Evolutionary conservation across 2,888 invertebrate species (phyloP).

Genomic region (Drosophila planitibia): DNA sequence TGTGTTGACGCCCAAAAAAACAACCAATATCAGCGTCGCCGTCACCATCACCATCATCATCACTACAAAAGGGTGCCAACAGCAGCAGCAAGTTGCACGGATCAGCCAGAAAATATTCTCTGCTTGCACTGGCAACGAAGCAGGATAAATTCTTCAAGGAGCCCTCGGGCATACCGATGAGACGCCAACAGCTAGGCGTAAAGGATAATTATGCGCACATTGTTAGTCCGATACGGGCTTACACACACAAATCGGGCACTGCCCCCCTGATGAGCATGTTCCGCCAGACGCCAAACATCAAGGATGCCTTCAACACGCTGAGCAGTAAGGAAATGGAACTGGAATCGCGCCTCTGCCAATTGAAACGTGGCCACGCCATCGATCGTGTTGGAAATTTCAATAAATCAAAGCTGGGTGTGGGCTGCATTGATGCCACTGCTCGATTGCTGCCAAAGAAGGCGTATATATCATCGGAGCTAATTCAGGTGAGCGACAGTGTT

Average conservation of each 20-base stretch:
- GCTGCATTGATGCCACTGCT: slow-evolving; percentile 37
- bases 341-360: slow-evolving; percentile 68
- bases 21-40: background rate
- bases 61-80: background rate
- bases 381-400: slow-evolving; percentile 14
- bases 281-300: slow-evolving; percentile 58
- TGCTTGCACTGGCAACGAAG: slow-evolving; percentile 20
- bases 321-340: slow-evolving; percentile 74
- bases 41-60: slow-evolving; percentile 6
- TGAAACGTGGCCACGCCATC: slow-evolving; percentile 1
- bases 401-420: slow-evolving; percentile 2
- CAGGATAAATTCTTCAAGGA: slow-evolving; percentile 42
- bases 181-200: slow-evolving; percentile 4
- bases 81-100: slow-evolving; percentile 5
- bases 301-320: slow-evolving; percentile 57
- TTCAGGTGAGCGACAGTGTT: slow-evolving; percentile 75
- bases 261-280: slow-evolving; percentile 82
- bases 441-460: slow-evolving; percentile 83
- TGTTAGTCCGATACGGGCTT: slow-evolving; percentile 85
- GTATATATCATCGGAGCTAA: slow-evolving; percentile 82
- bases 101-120: background rate
- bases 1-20: slow-evolving; percentile 51
- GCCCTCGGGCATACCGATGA: slow-evolving; percentile 40
- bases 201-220: slow-evolving; percentile 72
- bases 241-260: slow-evolving; percentile 84